These are phyloP conservation scores for Atherix ibis DNA, from an alignment of 2,888 invertebrate genomes.

Conservation along the genomic window DNA sequence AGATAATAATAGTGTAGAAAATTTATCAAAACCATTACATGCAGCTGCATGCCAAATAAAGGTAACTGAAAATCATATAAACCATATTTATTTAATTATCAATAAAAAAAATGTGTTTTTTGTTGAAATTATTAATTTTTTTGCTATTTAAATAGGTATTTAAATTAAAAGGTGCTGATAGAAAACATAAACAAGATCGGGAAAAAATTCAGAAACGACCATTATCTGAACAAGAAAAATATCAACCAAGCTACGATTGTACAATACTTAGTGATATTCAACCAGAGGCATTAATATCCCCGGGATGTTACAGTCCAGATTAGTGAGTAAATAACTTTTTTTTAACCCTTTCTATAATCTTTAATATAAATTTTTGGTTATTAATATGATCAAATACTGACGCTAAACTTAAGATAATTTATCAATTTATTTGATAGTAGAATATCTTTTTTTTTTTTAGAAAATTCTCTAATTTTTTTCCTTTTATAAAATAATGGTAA, in stretches of 20 bases:
- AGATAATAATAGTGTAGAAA: conserved; percentile 21
- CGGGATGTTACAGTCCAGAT: conserved; percentile 31
- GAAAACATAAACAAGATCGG: conserved; percentile 92
- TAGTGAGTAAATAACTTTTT: conserved; percentile 22
- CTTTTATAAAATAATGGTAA: too few species aligned
- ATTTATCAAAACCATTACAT: conserved; percentile 50
- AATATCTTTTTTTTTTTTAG: too few species aligned
- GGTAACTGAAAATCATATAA: conserved; percentile 42
- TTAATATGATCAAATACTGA: too few species aligned
- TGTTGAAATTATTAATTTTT: conserved; percentile 1
- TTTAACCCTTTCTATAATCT: too few species aligned
- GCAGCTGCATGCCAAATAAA: conserved; percentile 94
- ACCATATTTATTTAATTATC: not conserved
- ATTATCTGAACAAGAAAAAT: conserved; percentile 72
- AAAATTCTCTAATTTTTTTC: too few species aligned
- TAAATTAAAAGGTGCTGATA: conserved; percentile 87
- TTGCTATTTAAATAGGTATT: conserved; percentile 38
- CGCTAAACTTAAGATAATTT: too few species aligned
- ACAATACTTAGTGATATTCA: conserved; percentile 82
- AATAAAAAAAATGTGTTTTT: not conserved
- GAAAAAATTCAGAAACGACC: conserved; percentile 85
- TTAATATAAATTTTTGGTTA: too few species aligned
- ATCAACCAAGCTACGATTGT: conserved; percentile 89
- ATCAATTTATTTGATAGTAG: too few species aligned
- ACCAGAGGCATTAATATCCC: conserved; percentile 22